Base-by-base conservation (phyloP, 2,888 invertebrate genomes). In the Diaperis boleti region DNA sequence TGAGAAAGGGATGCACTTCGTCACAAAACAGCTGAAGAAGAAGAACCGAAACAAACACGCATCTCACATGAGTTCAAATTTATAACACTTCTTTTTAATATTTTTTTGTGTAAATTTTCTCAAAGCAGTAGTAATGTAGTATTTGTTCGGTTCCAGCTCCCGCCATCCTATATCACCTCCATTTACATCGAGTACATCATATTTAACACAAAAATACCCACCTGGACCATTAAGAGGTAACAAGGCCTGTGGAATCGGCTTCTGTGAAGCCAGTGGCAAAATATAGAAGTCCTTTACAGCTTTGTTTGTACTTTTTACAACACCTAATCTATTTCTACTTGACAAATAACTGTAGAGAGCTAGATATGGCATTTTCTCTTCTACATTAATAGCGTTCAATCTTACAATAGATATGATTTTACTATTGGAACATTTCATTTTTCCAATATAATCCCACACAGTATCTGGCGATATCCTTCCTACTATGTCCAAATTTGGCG, bases 231-330 rank as follows among this genome's bases (percentile, higher is more conserved):
- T 89, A 5, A 89, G 79, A 0, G 92, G 89, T 41, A 89, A 80
- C 17, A 94, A 79, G 22, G 90, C 88, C 20, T 85, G 81, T 1
- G 90, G 95, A 76, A 92, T 86, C 44, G 87, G 85, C 71, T 87
- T 89, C 74, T 88, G 89, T 64, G 90, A 88, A 0, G 92, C 88
- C 66, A 96, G 82, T 0, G 97, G 96, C 74, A 95, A 87, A 65
- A 97, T 90, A 81, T 97, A 97, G 79, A 97, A 94, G 80, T 97
- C 97, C 81, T 97, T 96, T 50, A 97, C 91, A 61, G 89, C 88
- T 67, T 90, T 89, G 52, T 89, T 89, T 3, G 87, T 85, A 62
- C 90, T 90, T 65, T 92, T 94, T 29, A 96, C 90, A 2, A 97
- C 96, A 0, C 96, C 93, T 74, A 94, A 83, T 74, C 91, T 85